Evolutionary conservation across 2,113 vertebrate genomes (phyloP), one percentile per base, ranked within the genome.

Genomic region (Brienomyrus longianalis): DNA sequence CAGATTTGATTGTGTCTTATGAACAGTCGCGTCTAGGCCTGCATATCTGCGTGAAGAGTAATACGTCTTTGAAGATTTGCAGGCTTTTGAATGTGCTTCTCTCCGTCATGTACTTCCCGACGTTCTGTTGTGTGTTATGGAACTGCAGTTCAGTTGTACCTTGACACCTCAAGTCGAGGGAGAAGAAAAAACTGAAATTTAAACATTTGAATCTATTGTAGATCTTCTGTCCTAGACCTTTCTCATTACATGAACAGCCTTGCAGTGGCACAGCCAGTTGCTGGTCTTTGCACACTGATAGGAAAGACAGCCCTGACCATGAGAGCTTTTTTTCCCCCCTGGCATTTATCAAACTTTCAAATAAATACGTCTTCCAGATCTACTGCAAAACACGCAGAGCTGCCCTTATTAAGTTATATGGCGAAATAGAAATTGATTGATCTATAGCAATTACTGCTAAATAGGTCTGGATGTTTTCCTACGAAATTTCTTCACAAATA

Each of bases 11-110:
- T 92, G 92, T 94, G 94, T 95, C 93, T 95, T 94, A 95, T 96
- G 94, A 96, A 95, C 94, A 95, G 95, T 95, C 93, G 94, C 93
- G 93, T 96, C 94, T 95, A 92, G 94, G 95, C 96, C 95, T 94
- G 94, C 95, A 96, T 95, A 95, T 95, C 94, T 94, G 93, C 94
- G 93, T 93, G 94, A 96, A 95, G 95, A 95, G 94, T 95, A 95
- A 95, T 96, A 95, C 95, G 94, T 95, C 95, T 96, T 95, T 96
- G 95, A 95, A 95, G 95, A 96, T 95, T 95, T 94, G 94, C 95
- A 93, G 88, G 93, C 92, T 94, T 95, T 96, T 80, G 31, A 95
- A 96, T 95, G 74, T 43, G 74, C 35, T 17, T 43, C 74, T 80
- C 8, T 80, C 31, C 35, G 43, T 80, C 31, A 8, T 39, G 74